Base-by-base conservation (phyloP, 2,797 vertebrate genomes). In the Danio choprae region DNA sequence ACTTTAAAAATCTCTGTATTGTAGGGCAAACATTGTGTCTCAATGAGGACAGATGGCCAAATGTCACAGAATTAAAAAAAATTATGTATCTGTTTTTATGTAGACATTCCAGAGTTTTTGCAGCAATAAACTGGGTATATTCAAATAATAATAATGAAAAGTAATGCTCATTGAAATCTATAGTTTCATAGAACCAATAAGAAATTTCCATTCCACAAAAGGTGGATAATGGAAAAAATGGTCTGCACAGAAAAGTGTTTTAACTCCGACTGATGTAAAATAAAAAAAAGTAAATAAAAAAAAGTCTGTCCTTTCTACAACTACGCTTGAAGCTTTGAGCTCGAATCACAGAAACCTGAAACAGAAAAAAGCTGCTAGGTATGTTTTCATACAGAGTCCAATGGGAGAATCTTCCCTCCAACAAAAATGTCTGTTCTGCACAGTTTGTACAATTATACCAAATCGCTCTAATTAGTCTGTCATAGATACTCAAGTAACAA, bases 401-500 rank as follows among this genome's bases (percentile, higher is more conserved):
- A 16, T 22, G n/a, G 36, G 11, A 50, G 6, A 74, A 20, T 10
- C 5, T 72, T 72, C 18, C 3, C 13, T 29, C 12, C 15, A 69
- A 51, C 7, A 74, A 43, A 65, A 43, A 41, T 16, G 36, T 1
- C 46, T 53, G 12, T 53, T 41, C 58, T 29, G 48, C 48, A 53
- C 36, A 43, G 18, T 16, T 22, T 53, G 48, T 76, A 7, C 18
- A 65, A 43, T 53, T 56, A 53, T 43, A 6, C 44, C 13, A 77
- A 77, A 77, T 44, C 1, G 4, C 38, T 46, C 62, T 18, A n/a
- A 55, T 67, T 36, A 67, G 63, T 40, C 43, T 70, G 43, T 71
- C 46, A 63, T 15, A 18, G 22, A 20, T 44, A 43, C 41, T 55
- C 4, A 18, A 56, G 16, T 15, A 70, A 53, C 36, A 70, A 71